A percentile compares a stretch with the other conserved stretches of the same genome.
Evolutionary conservation across 2,797 vertebrate genomes (phyloP).

Genomic region (Octomys mimax): DNA sequence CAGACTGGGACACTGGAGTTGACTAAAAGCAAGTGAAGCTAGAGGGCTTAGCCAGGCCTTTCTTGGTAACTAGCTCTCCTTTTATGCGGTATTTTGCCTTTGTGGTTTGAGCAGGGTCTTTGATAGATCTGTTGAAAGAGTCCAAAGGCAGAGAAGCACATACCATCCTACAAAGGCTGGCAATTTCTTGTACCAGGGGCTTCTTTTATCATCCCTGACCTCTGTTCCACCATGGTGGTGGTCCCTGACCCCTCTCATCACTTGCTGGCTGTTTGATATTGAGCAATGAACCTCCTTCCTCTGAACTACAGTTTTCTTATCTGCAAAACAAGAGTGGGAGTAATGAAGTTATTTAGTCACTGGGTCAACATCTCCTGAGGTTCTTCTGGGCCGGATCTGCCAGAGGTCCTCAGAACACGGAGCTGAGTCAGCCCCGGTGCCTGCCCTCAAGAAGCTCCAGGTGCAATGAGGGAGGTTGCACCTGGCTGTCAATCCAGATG

Average conservation of each 20-base stretch:
- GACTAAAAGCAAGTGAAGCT: too few species aligned
- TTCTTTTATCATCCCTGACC: neutral
- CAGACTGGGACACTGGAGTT: neutral
- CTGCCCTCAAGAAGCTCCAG: neutral
- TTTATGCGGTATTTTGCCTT: too few species aligned
- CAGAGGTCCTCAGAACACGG: neutral
- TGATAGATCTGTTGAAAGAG: neutral
- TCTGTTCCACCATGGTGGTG: neutral
- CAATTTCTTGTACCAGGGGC: neutral
- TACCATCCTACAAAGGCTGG: neutral
- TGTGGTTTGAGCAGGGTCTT: neutral
- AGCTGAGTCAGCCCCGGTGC: neutral
- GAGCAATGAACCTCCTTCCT: conserved; percentile 5
- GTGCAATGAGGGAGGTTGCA: neutral
- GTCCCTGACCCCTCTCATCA: neutral
- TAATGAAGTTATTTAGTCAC: conserved; percentile 54
- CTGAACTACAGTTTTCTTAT: conserved; percentile 30
- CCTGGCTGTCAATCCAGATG: neutral
- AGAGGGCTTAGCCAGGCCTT: neutral
- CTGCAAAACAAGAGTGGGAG: neutral
- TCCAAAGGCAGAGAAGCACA: neutral
- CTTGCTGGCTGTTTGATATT: neutral
- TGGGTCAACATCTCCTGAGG: conserved; percentile 54
- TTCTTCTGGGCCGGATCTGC: neutral
- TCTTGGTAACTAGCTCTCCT: neutral